Conservation (phyloP, 2,797 vertebrate species). For the Margarornis squamiger region DNA sequence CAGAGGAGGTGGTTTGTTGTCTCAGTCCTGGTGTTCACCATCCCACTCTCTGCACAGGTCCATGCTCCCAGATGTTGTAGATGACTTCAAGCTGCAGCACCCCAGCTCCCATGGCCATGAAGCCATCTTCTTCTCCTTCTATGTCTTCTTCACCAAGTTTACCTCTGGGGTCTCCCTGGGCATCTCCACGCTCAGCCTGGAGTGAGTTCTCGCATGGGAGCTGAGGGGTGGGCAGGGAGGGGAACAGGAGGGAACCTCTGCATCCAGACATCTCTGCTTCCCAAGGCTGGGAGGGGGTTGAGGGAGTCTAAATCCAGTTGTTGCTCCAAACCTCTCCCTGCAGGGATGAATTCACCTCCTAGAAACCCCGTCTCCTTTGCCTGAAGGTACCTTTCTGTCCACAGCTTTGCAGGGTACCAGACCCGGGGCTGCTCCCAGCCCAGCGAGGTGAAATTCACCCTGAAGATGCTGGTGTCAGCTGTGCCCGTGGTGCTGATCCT, state of each 20-base stretch:
- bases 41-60: constrained; percentile 78
- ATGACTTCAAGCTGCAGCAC: constrained; percentile 93
- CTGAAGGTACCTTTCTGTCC: not conserved
- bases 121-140: constrained; percentile 98
- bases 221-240: not conserved
- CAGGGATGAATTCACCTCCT: not conserved
- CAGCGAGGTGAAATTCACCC: constrained; percentile 81
- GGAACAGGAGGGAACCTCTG: not conserved
- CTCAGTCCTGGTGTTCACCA: not conserved
- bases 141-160: constrained; percentile 98
- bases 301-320: not conserved
- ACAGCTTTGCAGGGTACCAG: constrained; percentile 91
- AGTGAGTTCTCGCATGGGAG: constrained; percentile 80
- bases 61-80: constrained; percentile 95
- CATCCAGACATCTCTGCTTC: not conserved
- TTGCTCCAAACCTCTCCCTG: not conserved
- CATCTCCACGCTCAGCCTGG: constrained; percentile 94
- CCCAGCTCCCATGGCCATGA: constrained; percentile 86
- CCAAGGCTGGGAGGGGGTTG: not conserved
- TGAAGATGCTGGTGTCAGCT: constrained; percentile 90
- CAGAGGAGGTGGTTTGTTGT: not conserved
- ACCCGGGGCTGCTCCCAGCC: constrained; percentile 89
- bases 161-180: constrained; percentile 94
- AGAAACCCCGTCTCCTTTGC: rapidly evolving
- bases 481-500: constrained; percentile 87